These are phyloP conservation scores for Aporrectodea caliginosa DNA, from an alignment of 1,140 invertebrate genomes.

Conservation along the genomic window DNA sequence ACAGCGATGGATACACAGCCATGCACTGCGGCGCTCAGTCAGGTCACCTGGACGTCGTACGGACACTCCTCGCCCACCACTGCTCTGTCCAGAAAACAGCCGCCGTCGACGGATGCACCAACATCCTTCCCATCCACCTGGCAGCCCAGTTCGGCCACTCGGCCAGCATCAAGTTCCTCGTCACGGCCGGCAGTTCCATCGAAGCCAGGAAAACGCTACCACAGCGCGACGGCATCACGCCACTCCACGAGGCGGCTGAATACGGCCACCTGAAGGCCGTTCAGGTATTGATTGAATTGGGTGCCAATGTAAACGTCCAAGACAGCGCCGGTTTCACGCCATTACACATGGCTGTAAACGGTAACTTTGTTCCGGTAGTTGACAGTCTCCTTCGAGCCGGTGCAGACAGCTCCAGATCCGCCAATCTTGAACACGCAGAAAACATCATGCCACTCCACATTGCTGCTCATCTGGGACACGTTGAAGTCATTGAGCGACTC, in stretches of 20 bases:
- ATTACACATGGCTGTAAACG: conserved; percentile 94
- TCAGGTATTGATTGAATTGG: conserved; percentile 86
- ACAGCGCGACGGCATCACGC: conserved; percentile 98
- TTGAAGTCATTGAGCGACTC: conserved; percentile 15
- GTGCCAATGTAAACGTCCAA: conserved; percentile 85
- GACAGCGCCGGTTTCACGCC: conserved; percentile 99
- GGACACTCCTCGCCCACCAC: conserved; percentile 84
- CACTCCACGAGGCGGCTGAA: conserved; percentile 94
- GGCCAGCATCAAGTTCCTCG: conserved; percentile 87
- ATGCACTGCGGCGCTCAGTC: conserved; percentile 84
- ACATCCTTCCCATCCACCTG: conserved; percentile 58
- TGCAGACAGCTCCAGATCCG: conserved; percentile 85
- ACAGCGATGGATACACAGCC: conserved; percentile 85
- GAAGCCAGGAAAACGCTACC: conserved; percentile 71
- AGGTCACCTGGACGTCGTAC: conserved; percentile 94
- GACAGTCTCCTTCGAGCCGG: conserved; percentile 89
- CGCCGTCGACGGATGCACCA: conserved; percentile 97
- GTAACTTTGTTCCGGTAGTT: conserved; percentile 84
- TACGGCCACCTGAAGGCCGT: conserved; percentile 97
- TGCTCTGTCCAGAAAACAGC: conserved; percentile 62
- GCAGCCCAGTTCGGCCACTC: conserved; percentile 97
- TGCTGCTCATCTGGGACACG: conserved; percentile 17
- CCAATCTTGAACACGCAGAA: conserved; percentile 12
- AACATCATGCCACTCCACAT: conserved; percentile 22
- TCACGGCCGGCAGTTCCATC: conserved; percentile 92